Base-by-base conservation (phyloP, 2,113 vertebrate genomes). In the Bubo scandiacus region DNA sequence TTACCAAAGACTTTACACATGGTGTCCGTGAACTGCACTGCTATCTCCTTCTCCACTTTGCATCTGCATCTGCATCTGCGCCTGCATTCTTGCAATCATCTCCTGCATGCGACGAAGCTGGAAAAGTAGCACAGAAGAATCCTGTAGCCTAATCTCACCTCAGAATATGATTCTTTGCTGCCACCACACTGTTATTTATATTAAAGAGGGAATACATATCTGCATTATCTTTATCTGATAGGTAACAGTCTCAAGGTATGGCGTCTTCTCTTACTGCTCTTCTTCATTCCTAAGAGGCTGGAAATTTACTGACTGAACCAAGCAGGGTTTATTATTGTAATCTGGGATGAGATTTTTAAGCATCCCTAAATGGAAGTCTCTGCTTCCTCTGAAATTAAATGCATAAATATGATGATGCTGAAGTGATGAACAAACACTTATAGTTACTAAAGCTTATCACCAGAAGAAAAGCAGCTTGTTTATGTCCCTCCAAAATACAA, bases 81-180 rank as follows among this genome's bases (percentile, higher is more conserved):
- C 99, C 97, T 99, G 99, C 99, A 99, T 99, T 86, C 99, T 99
- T 0, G 99, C 98, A 16, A 99, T 99, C 99, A 99, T 99, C 97
- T 99, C 99, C 92, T 99, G 99, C 99, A 99, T 99, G 78, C 99
- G 98, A 61, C 99, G 99, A 86, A 99, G 98, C 99, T 99, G 96
- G 2, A 68, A 43, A 23, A 54, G 62, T 9, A 93, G 79, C 36
- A 94, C 27, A 90, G 34, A 34, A 47, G 23, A 85, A 32, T 45
- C 32, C 47, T 79, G 74, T 5, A 61, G 21, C 63, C 40, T 18
- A 0, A 45, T 25, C 40, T 63, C 73, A 43, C 45, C 16, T 65
- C 47, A 81, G 45, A 78, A 63, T 8, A 12, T 1, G 38, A 59
- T 29, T 73, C 43, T 54, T 22, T 49, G 17, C 62, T 92, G 65